Evolutionary conservation across 2,888 invertebrate genomes (phyloP), one percentile per base, ranked within the genome.

Genomic region (Drosophila conformis): DNA sequence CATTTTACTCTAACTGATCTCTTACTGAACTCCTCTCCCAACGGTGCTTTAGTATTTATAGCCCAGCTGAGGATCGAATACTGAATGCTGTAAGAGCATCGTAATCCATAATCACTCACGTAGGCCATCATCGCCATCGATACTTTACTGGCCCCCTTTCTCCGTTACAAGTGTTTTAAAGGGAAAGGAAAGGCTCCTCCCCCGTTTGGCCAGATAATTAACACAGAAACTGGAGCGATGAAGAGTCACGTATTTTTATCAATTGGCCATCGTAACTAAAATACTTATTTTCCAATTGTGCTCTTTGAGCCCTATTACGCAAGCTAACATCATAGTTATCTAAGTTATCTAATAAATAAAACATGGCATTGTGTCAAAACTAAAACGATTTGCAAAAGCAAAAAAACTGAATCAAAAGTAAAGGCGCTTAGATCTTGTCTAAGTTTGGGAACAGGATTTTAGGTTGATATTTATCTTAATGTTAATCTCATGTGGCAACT

Each of bases 121-220:
- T 89, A 79, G 63, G 49, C 67, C 52, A 25, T 31, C 42, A 46
- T 29, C 7, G 8, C 25, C 29, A 51, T 31, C 38, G 54, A 4
- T 80, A 69, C 66, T 58, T 73, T 70, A 18, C 18, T 71, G 59
- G 48, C 10, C 46, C 36, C 69, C 80, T 80, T 80, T 83, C 76
- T 65, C 59, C 72, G 48, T 42, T 33, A 60, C 15, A 27, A 48
- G 15, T 49, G 8, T 11, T 11, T 29, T 18, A 21, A 31, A 58
- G 57, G 90, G 88, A 88, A 88, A 88, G 85, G 87, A 88, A 88
- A 87, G 87, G 88, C 64, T 29, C 40, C 49, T 59, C n/a, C 11
- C 58, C 54, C 15, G 40, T 40, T 51, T 59, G 36, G 29, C 10
- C 33, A 29, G 25, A n/a, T 53, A 57, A 57, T 73, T 70, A 38